Conservation (phyloP, 1,140 invertebrate species). For the Neodiprion fabricii region DNA sequence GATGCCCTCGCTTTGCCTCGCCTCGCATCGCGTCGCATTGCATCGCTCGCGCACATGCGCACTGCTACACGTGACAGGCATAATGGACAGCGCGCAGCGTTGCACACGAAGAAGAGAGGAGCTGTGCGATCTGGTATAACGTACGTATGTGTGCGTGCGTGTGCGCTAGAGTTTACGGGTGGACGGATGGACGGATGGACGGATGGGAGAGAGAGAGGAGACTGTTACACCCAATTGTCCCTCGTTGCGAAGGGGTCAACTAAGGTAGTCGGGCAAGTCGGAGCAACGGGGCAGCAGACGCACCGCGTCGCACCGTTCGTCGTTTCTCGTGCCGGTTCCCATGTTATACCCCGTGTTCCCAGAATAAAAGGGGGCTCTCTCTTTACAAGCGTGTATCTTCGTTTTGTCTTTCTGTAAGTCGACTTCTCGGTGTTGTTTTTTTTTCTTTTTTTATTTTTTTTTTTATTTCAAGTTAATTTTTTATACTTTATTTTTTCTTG, state of each 20-base stretch:
- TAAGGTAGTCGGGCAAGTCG: conserved; percentile 50
- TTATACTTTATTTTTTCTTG: too few relatives aligned
- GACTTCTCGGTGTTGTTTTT: too few relatives aligned
- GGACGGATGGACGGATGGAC: conserved; percentile 50
- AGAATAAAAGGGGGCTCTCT: not conserved
- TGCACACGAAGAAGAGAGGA: conserved; percentile 19
- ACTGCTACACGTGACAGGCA: not conserved
- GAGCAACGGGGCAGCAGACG: not conserved
- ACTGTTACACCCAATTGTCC: conserved; percentile 62
- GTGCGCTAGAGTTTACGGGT: conserved; percentile 23
- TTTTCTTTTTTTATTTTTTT: too few relatives aligned
- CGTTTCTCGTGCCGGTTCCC: too few relatives aligned
- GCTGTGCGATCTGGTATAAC: not conserved
- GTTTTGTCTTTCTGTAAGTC: not conserved
- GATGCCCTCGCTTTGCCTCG: not conserved
- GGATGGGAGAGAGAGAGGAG: conserved; percentile 48
- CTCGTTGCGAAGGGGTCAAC: conserved; percentile 60
- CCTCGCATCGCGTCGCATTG: not conserved
- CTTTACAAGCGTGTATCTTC: not conserved
- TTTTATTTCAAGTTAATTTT: too few relatives aligned
- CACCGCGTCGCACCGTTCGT: too few relatives aligned
- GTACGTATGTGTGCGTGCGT: conserved; percentile 16
- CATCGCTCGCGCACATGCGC: not conserved
- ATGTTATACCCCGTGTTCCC: not conserved
- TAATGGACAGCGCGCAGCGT: not conserved